Evolutionary conservation across 2,113 vertebrate genomes (phyloP), one percentile per base, ranked within the genome.

Genomic region (Vombatus ursinus): DNA sequence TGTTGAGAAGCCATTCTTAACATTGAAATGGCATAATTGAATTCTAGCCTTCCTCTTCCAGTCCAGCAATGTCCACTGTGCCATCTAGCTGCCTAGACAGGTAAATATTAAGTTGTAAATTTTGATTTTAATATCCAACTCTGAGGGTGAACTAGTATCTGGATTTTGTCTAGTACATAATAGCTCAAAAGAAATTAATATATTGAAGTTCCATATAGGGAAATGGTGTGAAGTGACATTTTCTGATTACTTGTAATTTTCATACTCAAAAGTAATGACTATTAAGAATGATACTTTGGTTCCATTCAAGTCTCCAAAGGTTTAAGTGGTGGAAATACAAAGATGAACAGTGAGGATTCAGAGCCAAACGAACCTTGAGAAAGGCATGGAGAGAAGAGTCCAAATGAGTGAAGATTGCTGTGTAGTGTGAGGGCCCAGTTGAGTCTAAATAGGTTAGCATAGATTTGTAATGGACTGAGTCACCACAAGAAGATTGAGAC

Each of bases 21-120:
- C 48, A 51, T 89, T 77, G 11, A 92, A 44, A 89, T 96, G 95
- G 95, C 50, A 92, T 49, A 68, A 4, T 68, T 68, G 61, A 31
- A 68, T 0, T 44, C 68, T 77, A 16, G 6, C 37, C 37, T 77
- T 77, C 16, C 68, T 37, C 31, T 77, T 44, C 12, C 3, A 77
- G 68, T 16, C 37, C 6, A n/a, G 37, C 16, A 19, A 2, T 77
- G 16, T 77, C 6, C 16, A 19, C 16, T 77, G 68, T 77, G 68
- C 6, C n/a, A 22, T 14, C 16, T 44, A 77, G 6, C 25, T 19
- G 16, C 37, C 68, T 77, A 77, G 14, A 10, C 7, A 44, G 16
- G 8, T n/a, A 77, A 77, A 1, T 19, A 44, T 22, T 77, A 11
- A 11, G 11, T 68, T 68, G 9, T 31, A 61, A 28, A 68, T 68